These are phyloP conservation scores for Barbus barbus DNA, from an alignment of 2,113 vertebrate species.

Conservation along the genomic window DNA sequence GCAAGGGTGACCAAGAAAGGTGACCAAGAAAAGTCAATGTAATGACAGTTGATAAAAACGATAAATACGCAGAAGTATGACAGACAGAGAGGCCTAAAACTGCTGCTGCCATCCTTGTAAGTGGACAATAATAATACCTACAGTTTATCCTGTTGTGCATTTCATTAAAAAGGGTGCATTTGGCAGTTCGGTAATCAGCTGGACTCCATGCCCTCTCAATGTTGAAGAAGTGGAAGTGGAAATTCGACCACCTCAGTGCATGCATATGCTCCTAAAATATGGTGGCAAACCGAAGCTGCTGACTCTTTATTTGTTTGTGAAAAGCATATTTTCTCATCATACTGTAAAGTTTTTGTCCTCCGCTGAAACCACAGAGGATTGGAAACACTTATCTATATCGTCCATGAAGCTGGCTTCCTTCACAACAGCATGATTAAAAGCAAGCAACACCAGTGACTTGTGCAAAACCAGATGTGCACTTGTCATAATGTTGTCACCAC, in stretches of 20 bases:
- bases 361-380: slow-evolving; percentile 25
- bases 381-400: slow-evolving; percentile 37
- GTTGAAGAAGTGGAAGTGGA: not conserved
- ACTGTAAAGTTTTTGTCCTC: slow-evolving; percentile 30
- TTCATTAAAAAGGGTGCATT: not conserved
- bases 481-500: slow-evolving; percentile 42
- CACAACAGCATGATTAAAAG: slow-evolving; percentile 45
- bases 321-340: slow-evolving; percentile 1
- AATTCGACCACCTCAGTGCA: not conserved
- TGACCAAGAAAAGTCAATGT: not conserved
- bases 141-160: not conserved
- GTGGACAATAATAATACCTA: not conserved
- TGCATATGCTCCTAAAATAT: not conserved
- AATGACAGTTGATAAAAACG: not conserved
- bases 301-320: slow-evolving; percentile 3
- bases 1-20: not conserved
- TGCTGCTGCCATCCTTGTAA: too few relatives aligned
- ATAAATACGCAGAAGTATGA: not conserved
- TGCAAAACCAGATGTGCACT: slow-evolving; percentile 35
- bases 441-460: slow-evolving; percentile 35
- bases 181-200: not conserved
- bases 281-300: not conserved
- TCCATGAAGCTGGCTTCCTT: slow-evolving; percentile 12
- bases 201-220: not conserved
- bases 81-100: not conserved